A percentile compares a stretch with the other conserved stretches of the same genome.
Conservation (phyloP, 1,140 invertebrate genomes). For the Meloidogyne chitwoodi region DNA sequence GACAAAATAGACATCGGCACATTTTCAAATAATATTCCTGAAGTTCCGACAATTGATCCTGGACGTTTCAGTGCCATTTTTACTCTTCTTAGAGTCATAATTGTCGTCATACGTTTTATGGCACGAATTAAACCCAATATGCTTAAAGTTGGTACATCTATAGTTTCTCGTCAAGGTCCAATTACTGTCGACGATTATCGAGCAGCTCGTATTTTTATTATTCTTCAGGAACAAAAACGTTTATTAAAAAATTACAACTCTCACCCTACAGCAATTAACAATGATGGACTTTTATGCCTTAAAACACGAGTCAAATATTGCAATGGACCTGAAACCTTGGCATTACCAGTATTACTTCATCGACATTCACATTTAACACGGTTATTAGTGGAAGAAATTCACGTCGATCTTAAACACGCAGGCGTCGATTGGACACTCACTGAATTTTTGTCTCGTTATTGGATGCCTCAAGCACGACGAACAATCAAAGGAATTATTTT, state of each 20-base stretch:
- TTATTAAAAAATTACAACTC: too few relatives aligned
- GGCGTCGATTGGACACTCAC: slow-evolving; percentile 12
- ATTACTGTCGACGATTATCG: too few relatives aligned
- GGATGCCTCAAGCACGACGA: not conserved
- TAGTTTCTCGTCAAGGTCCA: too few relatives aligned
- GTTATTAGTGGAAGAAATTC: too few relatives aligned
- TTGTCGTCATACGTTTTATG: not conserved
- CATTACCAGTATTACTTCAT: too few relatives aligned
- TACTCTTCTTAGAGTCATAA: not conserved
- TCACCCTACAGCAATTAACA: too few relatives aligned
- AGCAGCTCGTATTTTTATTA: too few relatives aligned
- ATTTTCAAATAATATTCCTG: not conserved
- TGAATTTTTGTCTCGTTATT: not conserved
- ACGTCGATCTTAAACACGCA: not conserved
- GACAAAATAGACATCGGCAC: not conserved
- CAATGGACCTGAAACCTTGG: too few relatives aligned
- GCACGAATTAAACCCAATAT: not conserved
- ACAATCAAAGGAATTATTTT: not conserved
- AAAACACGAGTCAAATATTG: too few relatives aligned
- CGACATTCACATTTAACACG: too few relatives aligned
- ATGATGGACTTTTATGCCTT: too few relatives aligned
- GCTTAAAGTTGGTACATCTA: not conserved
- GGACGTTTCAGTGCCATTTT: not conserved
- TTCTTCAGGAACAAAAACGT: too few relatives aligned
- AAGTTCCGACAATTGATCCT: not conserved